Evolutionary conservation across 2,797 vertebrate genomes (phyloP).

Genomic region (Thunnus albacares): DNA sequence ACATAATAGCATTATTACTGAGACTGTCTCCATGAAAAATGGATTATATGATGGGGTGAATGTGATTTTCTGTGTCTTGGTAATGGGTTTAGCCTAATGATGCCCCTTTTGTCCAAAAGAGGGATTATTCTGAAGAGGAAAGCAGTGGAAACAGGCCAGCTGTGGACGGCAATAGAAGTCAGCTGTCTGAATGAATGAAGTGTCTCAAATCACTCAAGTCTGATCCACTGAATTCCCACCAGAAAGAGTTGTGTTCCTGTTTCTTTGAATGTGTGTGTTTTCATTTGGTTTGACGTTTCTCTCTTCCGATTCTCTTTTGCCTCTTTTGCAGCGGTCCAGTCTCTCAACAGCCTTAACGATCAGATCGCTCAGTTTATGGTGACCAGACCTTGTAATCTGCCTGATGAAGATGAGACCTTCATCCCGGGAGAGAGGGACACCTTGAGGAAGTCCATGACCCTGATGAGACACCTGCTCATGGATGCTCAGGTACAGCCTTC

Average conservation of each 20-base stretch:
- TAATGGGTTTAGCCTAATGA: constrained; percentile 81
- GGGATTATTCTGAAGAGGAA: constrained; percentile 76
- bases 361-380: constrained; percentile 96
- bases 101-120: constrained; percentile 68
- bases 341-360: constrained; percentile 94
- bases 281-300: not conserved
- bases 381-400: constrained; percentile 89
- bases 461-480: constrained; percentile 96
- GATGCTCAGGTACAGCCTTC: constrained; percentile 92
- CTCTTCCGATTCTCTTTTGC: not conserved
- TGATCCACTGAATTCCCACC: constrained; percentile 49
- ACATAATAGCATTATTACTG: constrained; percentile 36
- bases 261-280: not conserved
- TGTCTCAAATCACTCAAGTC: constrained; percentile 56
- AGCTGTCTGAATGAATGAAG: constrained; percentile 59
- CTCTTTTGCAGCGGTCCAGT: constrained; percentile 90
- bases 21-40: constrained; percentile 45
- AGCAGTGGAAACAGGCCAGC: constrained; percentile 40
- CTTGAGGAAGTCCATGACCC: constrained; percentile 91
- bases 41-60: constrained; percentile 58
- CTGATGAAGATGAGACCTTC: constrained; percentile 89
- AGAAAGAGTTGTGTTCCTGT: constrained; percentile 22
- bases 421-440: constrained; percentile 91
- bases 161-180: constrained; percentile 5
- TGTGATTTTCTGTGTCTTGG: constrained; percentile 64